These are phyloP conservation scores for Nipponacmea schrenckii DNA, from an alignment of 2,888 invertebrate genomes.

Conservation along the genomic window DNA sequence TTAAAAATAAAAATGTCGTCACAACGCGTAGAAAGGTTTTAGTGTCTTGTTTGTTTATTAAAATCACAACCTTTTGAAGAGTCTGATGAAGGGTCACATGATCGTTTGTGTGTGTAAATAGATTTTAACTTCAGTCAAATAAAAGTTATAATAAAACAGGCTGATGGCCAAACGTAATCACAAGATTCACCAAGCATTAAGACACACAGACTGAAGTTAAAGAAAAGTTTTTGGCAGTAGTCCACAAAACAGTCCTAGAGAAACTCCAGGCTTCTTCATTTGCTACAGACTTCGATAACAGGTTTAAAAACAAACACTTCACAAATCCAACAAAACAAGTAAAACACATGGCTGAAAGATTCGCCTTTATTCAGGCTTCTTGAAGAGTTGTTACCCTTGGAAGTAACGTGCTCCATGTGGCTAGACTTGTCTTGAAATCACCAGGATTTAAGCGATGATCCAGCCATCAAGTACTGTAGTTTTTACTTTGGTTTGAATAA, in stretches of 20 bases:
- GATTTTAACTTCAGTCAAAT: not conserved
- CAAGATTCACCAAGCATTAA: not conserved
- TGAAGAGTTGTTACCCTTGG: not conserved
- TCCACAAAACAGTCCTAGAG: not conserved
- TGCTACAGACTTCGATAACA: not conserved
- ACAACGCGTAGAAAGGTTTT: not conserved
- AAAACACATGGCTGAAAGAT: not conserved
- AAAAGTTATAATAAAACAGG: not conserved
- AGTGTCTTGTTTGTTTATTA: not conserved
- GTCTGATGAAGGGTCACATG: conserved; percentile 1
- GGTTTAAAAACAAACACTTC: not conserved
- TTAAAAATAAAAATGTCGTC: not conserved
- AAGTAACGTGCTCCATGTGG: not conserved
- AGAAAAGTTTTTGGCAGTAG: not conserved
- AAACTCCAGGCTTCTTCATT: not conserved
- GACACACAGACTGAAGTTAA: not conserved
- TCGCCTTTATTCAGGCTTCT: no score
- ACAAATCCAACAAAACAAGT: conserved; percentile 7
- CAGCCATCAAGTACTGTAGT: no score
- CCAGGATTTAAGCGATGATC: no score
- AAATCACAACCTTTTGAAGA: conserved; percentile 9
- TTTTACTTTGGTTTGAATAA: no score
- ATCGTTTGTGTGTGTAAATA: not conserved
- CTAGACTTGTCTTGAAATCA: no score
- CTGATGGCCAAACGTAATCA: not conserved